These are phyloP conservation scores for Diploscapter pachys DNA, from an alignment of 1,140 invertebrate genomes.

Conservation along the genomic window DNA sequence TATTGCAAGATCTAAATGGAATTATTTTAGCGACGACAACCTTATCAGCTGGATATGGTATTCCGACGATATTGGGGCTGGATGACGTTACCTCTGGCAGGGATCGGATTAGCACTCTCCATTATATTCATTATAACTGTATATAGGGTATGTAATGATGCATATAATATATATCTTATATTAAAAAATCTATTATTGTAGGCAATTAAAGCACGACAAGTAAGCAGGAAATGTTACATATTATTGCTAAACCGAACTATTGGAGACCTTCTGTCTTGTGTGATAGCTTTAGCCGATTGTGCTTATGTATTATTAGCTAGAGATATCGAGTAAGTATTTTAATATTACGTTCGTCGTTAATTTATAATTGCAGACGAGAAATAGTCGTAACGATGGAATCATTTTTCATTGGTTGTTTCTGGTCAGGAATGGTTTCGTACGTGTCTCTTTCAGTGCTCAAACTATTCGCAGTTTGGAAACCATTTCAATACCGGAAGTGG, in stretches of 20 bases:
- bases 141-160: conserved; percentile 16
- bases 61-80: conserved; percentile 44
- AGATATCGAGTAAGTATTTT: conserved; percentile 41
- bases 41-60: conserved; percentile 32
- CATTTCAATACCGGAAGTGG: conserved; percentile 46
- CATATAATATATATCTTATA: not conserved
- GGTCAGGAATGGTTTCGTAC: conserved; percentile 52
- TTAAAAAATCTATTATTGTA: not conserved
- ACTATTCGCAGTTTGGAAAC: conserved; percentile 47
- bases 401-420: conserved; percentile 50
- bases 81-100: conserved; percentile 46
- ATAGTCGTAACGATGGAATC: conserved; percentile 44
- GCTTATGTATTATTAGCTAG: conserved; percentile 39
- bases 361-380: conserved; percentile 42
- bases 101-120: conserved; percentile 39
- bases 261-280: conserved; percentile 47
- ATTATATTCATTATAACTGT: conserved; percentile 45
- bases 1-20: too few species aligned
- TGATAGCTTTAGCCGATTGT: conserved; percentile 33
- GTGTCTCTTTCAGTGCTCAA: conserved; percentile 46
- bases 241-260: conserved; percentile 47
- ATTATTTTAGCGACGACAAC: conserved; percentile 32
- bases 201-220: conserved; percentile 48
- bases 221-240: conserved; percentile 50
- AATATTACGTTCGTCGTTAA: conserved; percentile 28